Evolutionary conservation across 2,888 invertebrate species (phyloP), one percentile per base, ranked within the genome.

Genomic region (Acrobasis repandana): DNA sequence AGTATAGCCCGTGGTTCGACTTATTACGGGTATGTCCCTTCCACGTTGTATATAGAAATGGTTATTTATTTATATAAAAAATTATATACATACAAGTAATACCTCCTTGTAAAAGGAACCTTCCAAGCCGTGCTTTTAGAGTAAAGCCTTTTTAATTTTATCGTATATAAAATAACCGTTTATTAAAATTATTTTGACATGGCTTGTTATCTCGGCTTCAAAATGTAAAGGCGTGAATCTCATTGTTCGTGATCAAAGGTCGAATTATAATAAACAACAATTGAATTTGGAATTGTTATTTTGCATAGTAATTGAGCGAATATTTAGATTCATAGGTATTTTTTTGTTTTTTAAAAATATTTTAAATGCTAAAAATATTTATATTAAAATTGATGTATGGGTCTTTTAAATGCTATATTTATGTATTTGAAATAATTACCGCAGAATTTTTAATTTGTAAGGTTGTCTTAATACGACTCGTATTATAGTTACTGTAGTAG

Each of bases 211-310:
- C 10, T 33, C 9, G 50, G 50, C 33, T 50, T 50, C 33, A 51
- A 51, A 51, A 34, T 34, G 34, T 34, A 50, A 50, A 50, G 51
- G 51, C 51, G 51, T 34, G 28, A 51, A 51, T 51, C 34, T 51
- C 33, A 51, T 51, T 51, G 51, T 51, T 15, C 34, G 15, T n/a
- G 51, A 51, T 51, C 51, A 51, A 51, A 51, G 51, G 34, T 9
- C 10, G 4, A 51, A 34, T 51, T 51, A 34, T 34, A 33, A 51
- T 51, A 51, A 34, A 50, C 6, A 50, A 50, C 34, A 15, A 34
- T 33, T 51, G 50, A 20, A 43, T 43, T 43, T n/a, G 2, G 50
- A 33, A 28, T 50, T 28, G 28, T 50, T 50, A 33, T 50, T 18
- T 50, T 28, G 28, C 43, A 43, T 43, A 43, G 11, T 43, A 43